These are phyloP conservation scores for Microtus richardsoni DNA, from an alignment of 2,113 vertebrate species.

Conservation along the genomic window DNA sequence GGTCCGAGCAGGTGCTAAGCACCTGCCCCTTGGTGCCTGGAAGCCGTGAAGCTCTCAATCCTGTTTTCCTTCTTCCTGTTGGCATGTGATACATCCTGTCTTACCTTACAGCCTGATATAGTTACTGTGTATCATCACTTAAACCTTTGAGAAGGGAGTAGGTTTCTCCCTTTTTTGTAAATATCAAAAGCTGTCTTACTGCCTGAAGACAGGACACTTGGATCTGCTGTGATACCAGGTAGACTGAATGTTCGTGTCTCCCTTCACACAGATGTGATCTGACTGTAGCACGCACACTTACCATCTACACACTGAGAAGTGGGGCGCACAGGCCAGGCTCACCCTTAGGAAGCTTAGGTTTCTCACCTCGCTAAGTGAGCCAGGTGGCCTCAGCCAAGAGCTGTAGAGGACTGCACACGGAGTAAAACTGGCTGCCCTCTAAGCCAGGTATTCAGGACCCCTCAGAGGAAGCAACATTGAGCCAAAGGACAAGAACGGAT, in stretches of 20 bases:
- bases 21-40: constrained; percentile 71
- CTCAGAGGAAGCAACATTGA: not conserved
- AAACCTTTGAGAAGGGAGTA: not conserved
- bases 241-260: constrained; percentile 24
- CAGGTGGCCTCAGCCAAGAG: not conserved
- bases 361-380: not conserved
- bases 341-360: not conserved
- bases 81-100: constrained; percentile 14
- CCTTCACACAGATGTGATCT: not conserved
- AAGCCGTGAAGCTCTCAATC: constrained; percentile 44
- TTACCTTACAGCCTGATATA: not conserved
- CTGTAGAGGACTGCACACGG: not conserved
- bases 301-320: not conserved
- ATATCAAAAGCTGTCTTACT: not conserved
- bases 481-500: not conserved
- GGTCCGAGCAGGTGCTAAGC: constrained; percentile 74
- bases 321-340: too few species aligned
- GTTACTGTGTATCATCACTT: constrained; percentile 3
- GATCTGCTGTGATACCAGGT: constrained; percentile 61
- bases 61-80: not conserved
- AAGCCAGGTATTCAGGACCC: not conserved
- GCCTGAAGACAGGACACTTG: not conserved
- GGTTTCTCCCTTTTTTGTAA: not conserved
- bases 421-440: not conserved
- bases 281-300: not conserved